Evolutionary conservation across 2,888 invertebrate genomes (phyloP).

Genomic region (Teleogryllus oceanicus): DNA sequence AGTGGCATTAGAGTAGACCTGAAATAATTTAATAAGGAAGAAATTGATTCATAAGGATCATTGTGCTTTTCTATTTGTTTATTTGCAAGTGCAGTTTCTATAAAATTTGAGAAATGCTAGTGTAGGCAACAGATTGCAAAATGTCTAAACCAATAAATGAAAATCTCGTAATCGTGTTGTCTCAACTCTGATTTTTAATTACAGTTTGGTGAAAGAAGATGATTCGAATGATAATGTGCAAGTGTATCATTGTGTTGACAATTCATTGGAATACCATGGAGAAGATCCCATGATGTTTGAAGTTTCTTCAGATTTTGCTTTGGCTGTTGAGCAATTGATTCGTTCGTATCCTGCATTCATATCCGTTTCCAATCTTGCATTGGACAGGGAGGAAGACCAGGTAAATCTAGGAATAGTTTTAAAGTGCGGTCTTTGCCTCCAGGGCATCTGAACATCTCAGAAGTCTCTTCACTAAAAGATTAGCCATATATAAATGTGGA

Average conservation of each 20-base stretch:
- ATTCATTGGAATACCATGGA: constrained; percentile 80
- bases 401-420: constrained; percentile 45
- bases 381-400: constrained; percentile 61
- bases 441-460: no score
- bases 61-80: no score
- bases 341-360: constrained; percentile 73
- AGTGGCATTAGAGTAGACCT: no score
- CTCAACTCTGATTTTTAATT: not conserved
- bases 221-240: constrained; percentile 46
- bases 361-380: constrained; percentile 66
- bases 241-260: constrained; percentile 80
- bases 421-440: no score
- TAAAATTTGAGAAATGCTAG: no score
- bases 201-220: constrained; percentile 64
- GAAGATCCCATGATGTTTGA: constrained; percentile 74
- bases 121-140: no score
- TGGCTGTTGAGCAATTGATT: constrained; percentile 68
- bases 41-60: no score
- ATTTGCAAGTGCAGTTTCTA: no score
- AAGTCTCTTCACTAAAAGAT: no score
- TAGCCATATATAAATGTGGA: no score
- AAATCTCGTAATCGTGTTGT: not conserved
- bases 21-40: no score
- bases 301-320: constrained; percentile 63
- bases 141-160: no score